phyloP scores from a whole-genome alignment of 2,797 vertebrate genomes.

The Rhabdomys pumilio region DNA sequence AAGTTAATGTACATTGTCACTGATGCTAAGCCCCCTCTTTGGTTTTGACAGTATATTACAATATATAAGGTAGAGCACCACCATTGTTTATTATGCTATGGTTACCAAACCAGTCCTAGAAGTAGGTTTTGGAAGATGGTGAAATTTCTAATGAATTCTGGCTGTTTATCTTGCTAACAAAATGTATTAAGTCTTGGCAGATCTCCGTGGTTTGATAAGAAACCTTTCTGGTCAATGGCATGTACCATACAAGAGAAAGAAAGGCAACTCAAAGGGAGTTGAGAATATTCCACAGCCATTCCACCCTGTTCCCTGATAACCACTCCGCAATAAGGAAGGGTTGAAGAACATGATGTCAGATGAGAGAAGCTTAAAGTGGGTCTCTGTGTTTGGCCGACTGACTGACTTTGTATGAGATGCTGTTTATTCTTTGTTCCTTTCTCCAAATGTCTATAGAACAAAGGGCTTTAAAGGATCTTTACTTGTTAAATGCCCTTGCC shows the following conservation, averaged over 20 bases:
- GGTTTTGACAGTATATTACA: background rate
- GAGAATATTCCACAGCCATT: background rate
- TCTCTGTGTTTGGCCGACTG: background rate
- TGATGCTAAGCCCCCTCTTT: background rate
- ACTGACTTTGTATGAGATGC: background rate
- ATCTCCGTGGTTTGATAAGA: background rate
- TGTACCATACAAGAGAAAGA: background rate
- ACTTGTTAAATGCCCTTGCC: background rate
- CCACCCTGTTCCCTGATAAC: rapidly evolving
- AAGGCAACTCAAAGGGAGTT: background rate
- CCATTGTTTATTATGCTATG: background rate
- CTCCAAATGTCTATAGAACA: too few species aligned
- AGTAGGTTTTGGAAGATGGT: background rate
- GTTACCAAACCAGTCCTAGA: background rate
- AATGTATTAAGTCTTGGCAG: background rate
- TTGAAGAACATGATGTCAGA: background rate
- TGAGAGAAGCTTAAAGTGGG: background rate
- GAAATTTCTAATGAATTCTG: background rate
- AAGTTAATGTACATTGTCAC: background rate
- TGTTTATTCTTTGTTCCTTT: background rate
- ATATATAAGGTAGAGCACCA: background rate
- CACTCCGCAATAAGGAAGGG: background rate
- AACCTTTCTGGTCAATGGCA: background rate
- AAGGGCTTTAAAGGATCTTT: background rate
- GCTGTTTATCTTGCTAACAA: background rate